Conservation (phyloP, 2,113 vertebrate species). For the Siniperca knerii region DNA sequence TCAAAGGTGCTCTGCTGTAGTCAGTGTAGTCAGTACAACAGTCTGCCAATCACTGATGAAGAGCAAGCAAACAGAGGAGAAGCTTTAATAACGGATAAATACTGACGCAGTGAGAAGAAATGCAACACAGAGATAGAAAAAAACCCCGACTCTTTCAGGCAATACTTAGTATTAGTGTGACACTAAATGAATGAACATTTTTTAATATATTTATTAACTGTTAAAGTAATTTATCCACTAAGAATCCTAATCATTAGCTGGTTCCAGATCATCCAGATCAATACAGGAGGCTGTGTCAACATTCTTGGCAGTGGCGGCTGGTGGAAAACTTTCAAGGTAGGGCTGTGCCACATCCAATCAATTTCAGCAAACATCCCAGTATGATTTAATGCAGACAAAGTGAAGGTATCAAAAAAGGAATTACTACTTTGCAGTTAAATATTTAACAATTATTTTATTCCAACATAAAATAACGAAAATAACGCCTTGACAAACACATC, state of each 20-base stretch:
- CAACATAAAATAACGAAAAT: too few relatives aligned
- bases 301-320: background rate
- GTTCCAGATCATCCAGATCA: conserved; percentile 1
- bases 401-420: too few relatives aligned
- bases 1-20: background rate
- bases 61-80: background rate
- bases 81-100: background rate
- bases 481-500: too few relatives aligned
- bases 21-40: background rate
- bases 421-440: too few relatives aligned
- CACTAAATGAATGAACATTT: background rate
- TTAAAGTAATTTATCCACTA: background rate
- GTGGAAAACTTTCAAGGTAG: too few relatives aligned
- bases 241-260: background rate
- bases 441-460: too few relatives aligned
- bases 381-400: too few relatives aligned
- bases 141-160: too few relatives aligned
- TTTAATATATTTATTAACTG: background rate
- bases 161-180: too few relatives aligned
- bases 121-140: background rate
- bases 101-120: background rate
- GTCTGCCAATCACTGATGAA: background rate
- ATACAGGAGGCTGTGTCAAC: background rate
- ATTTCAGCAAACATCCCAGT: too few relatives aligned
- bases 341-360: too few relatives aligned